These are phyloP conservation scores for Rhynchonema sp. DNA, from an alignment of 2,888 invertebrate genomes.

Conservation along the genomic window DNA sequence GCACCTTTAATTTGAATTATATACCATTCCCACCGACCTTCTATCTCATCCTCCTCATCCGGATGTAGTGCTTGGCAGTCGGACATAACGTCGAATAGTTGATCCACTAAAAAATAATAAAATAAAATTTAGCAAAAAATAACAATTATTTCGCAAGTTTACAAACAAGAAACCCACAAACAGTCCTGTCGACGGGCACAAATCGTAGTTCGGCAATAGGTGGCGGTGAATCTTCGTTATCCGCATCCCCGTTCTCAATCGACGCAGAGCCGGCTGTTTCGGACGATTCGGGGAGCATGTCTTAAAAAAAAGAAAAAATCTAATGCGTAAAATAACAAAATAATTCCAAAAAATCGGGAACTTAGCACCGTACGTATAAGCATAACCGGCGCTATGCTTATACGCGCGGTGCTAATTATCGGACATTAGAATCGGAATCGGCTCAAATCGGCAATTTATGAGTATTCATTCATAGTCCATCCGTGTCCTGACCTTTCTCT, in stretches of 20 bases:
- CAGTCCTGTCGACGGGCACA: conserved; percentile 14
- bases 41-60: conserved; percentile 46
- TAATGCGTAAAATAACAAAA: not conserved
- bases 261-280: not conserved
- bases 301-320: not conserved
- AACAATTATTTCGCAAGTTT: no score
- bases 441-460: no score
- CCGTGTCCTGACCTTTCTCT: no score
- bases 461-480: no score
- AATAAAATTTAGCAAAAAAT: no score
- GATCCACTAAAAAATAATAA: conserved; percentile 35
- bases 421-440: no score
- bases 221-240: conserved; percentile 10
- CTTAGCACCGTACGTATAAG: no score
- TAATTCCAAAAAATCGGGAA: no score
- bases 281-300: not conserved
- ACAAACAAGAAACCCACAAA: no score
- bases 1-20: no score
- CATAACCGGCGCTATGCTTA: no score
- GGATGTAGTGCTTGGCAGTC: conserved; percentile 60
- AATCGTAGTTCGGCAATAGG: conserved; percentile 10
- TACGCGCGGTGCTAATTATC: no score
- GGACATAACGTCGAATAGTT: conserved; percentile 52
- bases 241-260: conserved; percentile 9
- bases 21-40: conserved; percentile 28